These are phyloP conservation scores for Anser cygnoides DNA, from an alignment of 2,113 vertebrate species.

Conservation along the genomic window DNA sequence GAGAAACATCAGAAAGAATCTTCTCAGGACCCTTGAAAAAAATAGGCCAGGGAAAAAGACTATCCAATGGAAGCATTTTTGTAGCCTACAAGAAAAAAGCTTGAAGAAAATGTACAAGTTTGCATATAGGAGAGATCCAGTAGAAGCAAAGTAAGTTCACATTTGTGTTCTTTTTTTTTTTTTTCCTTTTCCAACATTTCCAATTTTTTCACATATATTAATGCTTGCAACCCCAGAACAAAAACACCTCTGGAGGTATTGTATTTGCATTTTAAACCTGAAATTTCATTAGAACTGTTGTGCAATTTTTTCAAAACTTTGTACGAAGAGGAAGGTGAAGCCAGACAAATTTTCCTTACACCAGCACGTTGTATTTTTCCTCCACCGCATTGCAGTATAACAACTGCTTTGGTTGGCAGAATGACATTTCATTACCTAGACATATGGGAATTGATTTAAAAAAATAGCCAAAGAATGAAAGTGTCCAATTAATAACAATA, in stretches of 20 bases:
- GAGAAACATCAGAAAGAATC: background rate
- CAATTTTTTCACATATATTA: background rate
- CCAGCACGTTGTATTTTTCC: slow-evolving; percentile 23
- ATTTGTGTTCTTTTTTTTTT: background rate
- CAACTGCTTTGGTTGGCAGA: slow-evolving; percentile 44
- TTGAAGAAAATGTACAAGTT: background rate
- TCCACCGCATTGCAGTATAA: slow-evolving; percentile 53
- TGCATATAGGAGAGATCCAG: background rate
- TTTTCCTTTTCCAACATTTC: background rate
- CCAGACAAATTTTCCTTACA: slow-evolving; percentile 36
- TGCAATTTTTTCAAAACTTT: background rate
- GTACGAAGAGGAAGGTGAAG: background rate
- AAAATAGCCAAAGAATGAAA: slow-evolving; percentile 19
- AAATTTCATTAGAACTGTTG: background rate
- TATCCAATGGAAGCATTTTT: background rate
- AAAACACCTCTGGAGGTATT: background rate
- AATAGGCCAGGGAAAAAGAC: background rate
- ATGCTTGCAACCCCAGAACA: background rate
- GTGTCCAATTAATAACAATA: background rate
- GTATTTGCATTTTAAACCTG: background rate
- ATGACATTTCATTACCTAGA: slow-evolving; percentile 52
- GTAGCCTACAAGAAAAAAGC: background rate
- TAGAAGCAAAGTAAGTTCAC: background rate
- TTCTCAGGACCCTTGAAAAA: background rate
- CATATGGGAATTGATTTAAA: background rate